phyloP scores from a whole-genome alignment of 2,113 vertebrate species.

The Pangasianodon hypophthalmus region DNA sequence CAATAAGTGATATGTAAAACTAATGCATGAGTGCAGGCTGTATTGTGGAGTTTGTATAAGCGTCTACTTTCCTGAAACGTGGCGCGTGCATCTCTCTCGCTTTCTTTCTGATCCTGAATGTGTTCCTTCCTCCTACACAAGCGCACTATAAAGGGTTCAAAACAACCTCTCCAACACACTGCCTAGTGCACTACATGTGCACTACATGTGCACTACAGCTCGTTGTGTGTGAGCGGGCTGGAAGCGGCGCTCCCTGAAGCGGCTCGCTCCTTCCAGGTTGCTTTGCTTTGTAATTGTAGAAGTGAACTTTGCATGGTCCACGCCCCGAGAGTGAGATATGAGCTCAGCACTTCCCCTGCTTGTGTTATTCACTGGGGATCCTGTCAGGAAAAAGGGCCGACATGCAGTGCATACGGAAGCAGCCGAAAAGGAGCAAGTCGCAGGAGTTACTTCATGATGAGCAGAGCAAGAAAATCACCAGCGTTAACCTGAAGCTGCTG shows the following conservation, averaged over 20 bases:
- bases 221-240: not conserved
- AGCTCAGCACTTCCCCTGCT: slow-evolving; percentile 24
- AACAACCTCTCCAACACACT: not conserved
- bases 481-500: slow-evolving; percentile 62
- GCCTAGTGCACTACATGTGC: not conserved
- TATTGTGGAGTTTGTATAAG: not conserved
- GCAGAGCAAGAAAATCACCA: slow-evolving; percentile 46
- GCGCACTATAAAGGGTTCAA: not conserved
- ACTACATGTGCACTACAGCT: not conserved
- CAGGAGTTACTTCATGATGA: slow-evolving; percentile 58
- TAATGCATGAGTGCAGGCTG: not conserved
- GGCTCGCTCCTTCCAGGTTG: not conserved
- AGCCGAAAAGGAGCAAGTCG: slow-evolving; percentile 60
- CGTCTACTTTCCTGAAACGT: not conserved
- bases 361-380: not conserved
- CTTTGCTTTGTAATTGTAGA: slow-evolving; percentile 22
- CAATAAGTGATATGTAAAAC: too few relatives aligned
- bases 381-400: not conserved
- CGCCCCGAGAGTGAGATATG: slow-evolving; percentile 54
- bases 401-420: slow-evolving; percentile 68
- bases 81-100: not conserved
- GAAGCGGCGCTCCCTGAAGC: not conserved
- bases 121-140: not conserved
- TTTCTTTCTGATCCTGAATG: not conserved
- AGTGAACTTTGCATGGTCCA: slow-evolving; percentile 64